phyloP scores from a whole-genome alignment of 2,797 vertebrate species.

The Notoglanidium macrostoma region DNA sequence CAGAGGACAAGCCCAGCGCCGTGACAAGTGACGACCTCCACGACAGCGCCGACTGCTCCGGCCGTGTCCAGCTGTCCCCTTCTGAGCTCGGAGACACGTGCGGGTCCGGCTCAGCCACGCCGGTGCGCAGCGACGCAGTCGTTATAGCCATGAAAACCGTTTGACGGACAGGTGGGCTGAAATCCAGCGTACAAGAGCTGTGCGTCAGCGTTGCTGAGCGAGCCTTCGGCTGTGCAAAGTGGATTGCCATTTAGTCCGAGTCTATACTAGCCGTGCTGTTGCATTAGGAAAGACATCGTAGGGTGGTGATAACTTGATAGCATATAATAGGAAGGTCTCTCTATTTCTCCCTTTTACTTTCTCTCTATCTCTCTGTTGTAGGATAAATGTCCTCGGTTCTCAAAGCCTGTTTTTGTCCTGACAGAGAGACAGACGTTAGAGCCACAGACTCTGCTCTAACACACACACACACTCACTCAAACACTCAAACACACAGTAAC shows the following conservation, averaged over 20 bases:
- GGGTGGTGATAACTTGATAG: constrained; percentile 31
- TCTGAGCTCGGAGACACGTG: constrained; percentile 56
- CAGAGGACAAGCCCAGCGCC: constrained; percentile 40
- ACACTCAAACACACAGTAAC: constrained; percentile 1
- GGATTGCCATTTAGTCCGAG: constrained; percentile 49
- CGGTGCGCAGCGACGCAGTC: constrained; percentile 58
- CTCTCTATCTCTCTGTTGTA: constrained; percentile 4
- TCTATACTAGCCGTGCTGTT: constrained; percentile 29
- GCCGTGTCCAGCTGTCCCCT: constrained; percentile 60
- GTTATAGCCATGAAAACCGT: constrained; percentile 74
- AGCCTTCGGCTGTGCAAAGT: constrained; percentile 10
- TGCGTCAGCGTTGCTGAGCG: constrained; percentile 11
- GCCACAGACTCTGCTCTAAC: constrained; percentile 17
- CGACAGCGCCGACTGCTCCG: constrained; percentile 76
- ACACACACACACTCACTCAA: constrained; percentile 19
- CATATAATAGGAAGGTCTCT: constrained; percentile 29
- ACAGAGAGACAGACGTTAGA: constrained; percentile 29
- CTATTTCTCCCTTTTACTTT: constrained; percentile 31
- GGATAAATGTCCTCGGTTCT: constrained; percentile 17
- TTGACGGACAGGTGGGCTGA: constrained; percentile 54
- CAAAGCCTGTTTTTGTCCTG: constrained; percentile 25
- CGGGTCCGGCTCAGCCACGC: constrained; percentile 51
- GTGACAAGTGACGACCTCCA: constrained; percentile 63
- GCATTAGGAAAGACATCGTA: constrained; percentile 26
- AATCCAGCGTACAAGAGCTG: constrained; percentile 10